Conservation (phyloP, 2,113 vertebrate genomes). For the Phodopus roborovskii region DNA sequence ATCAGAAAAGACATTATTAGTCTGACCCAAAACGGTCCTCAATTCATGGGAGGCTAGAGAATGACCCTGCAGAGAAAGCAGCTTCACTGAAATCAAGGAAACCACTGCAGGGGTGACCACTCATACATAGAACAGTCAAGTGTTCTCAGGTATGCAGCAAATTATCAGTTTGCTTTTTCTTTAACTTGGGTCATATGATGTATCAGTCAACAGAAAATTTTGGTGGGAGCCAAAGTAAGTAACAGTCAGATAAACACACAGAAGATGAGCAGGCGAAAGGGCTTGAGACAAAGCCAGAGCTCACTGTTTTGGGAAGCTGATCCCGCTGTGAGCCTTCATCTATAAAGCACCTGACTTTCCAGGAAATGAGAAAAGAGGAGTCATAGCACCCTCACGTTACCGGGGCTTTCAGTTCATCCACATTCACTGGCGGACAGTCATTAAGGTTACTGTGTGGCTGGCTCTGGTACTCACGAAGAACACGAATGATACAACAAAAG, state of each 20-base stretch:
- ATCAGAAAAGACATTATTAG: neutral
- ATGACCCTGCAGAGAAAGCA: neutral
- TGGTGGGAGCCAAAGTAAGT: neutral
- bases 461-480: neutral
- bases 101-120: neutral
- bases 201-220: neutral
- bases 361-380: neutral
- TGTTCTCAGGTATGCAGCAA: neutral
- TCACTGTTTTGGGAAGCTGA: neutral
- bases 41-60: neutral
- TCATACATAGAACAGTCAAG: neutral
- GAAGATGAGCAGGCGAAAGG: neutral
- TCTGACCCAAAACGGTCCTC: neutral
- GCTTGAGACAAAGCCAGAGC: neutral
- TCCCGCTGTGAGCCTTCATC: neutral
- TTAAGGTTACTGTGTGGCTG: neutral
- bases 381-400: neutral
- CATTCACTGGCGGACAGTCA: neutral
- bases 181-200: neutral
- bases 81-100: neutral
- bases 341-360: neutral
- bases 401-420: neutral
- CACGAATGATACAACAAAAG: neutral
- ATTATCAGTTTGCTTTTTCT: neutral
- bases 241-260: neutral